phyloP scores from a whole-genome alignment of 1,140 invertebrate species.

The Polypedilum pembai region DNA sequence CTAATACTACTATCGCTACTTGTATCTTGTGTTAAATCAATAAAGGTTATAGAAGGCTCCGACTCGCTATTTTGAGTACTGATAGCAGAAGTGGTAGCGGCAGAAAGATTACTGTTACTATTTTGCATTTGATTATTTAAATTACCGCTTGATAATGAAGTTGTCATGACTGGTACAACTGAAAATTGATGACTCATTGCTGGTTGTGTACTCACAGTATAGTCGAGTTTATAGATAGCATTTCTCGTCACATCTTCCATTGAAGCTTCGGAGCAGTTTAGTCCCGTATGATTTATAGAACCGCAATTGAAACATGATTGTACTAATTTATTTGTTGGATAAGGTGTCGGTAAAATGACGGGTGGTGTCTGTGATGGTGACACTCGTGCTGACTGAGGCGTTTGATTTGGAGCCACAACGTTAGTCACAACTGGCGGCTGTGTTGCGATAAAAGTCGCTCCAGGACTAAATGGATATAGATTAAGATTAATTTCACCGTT shows the following conservation, averaged over 20 bases:
- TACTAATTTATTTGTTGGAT: conserved; percentile 36
- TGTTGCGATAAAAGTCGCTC: conserved; percentile 32
- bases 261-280: conserved; percentile 75
- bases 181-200: conserved; percentile 24
- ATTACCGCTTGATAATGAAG: not conserved
- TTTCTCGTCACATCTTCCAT: conserved; percentile 78
- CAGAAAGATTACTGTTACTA: conserved; percentile 1
- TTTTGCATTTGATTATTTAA: not conserved
- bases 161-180: not conserved
- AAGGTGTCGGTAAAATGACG: conserved; percentile 33
- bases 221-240: conserved; percentile 55
- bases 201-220: conserved; percentile 41
- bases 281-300: conserved; percentile 63
- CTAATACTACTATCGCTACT: conserved; percentile 21
- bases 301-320: conserved; percentile 68
- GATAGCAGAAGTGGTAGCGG: not conserved
- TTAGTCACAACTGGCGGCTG: conserved; percentile 31
- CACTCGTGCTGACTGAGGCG: conserved; percentile 23
- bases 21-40: conserved; percentile 21
- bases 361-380: conserved; percentile 25
- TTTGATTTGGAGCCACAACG: conserved; percentile 34
- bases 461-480: conserved; percentile 32
- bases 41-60: not conserved
- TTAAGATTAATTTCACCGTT: conserved; percentile 31
- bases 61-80: not conserved